These are phyloP conservation scores for Catharus minimus DNA, from an alignment of 2,113 vertebrate genomes.

Conservation along the genomic window DNA sequence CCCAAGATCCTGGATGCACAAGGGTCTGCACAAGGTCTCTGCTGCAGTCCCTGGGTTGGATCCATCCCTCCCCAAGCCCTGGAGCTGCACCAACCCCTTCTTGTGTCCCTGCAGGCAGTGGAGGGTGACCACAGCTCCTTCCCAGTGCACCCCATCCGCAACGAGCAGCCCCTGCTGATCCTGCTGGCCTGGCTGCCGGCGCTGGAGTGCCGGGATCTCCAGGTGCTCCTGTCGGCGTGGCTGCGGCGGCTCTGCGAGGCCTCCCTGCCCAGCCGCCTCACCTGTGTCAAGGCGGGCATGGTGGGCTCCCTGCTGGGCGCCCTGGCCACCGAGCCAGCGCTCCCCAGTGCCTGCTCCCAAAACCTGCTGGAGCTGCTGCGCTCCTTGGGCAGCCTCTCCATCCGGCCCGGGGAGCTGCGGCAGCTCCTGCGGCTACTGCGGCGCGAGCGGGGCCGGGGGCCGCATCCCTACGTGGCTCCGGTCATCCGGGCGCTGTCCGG, in stretches of 20 bases:
- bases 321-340: conserved; percentile 66
- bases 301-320: conserved; percentile 82
- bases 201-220: conserved; percentile 81
- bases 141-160: conserved; percentile 79
- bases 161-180: conserved; percentile 91
- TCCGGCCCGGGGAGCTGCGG: conserved; percentile 86
- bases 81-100: background rate
- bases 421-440: conserved; percentile 81
- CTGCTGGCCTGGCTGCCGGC: conserved; percentile 89
- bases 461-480: conserved; percentile 73
- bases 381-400: conserved; percentile 86
- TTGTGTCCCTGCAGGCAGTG: conserved; percentile 76
- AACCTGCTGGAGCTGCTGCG: conserved; percentile 85
- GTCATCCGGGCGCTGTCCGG: conserved; percentile 84
- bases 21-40: background rate
- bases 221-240: conserved; percentile 84
- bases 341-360: conserved; percentile 82
- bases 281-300: conserved; percentile 91
- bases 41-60: background rate
- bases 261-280: conserved; percentile 85
- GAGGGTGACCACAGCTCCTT: conserved; percentile 83
- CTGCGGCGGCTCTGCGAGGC: conserved; percentile 85
- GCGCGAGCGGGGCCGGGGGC: conserved; percentile 21
- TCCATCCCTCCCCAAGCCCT: background rate
- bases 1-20: fast-evolving